These are phyloP conservation scores for Busseola fusca DNA, from an alignment of 2,888 invertebrate species.

Conservation along the genomic window DNA sequence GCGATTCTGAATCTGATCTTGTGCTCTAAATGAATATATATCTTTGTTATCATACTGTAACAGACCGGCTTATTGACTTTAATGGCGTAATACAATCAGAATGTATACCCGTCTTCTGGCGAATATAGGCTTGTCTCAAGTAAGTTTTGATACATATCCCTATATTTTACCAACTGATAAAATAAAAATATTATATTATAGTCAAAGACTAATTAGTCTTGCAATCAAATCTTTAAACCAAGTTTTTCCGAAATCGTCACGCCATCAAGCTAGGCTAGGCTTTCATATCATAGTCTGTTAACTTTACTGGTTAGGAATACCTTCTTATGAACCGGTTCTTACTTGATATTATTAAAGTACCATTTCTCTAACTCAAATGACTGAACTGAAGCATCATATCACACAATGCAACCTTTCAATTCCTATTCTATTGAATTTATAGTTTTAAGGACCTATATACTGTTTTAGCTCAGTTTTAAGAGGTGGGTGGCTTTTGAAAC, in stretches of 20 bases:
- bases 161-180: neutral
- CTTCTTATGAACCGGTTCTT: neutral
- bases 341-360: neutral
- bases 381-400: neutral
- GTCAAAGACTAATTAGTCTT: neutral
- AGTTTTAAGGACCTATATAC: no score
- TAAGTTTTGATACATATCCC: neutral
- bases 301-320: neutral
- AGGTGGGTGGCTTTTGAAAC: no score
- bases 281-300: neutral
- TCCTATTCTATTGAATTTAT: no score
- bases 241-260: neutral
- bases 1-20: conserved; percentile 2
- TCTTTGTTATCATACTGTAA: neutral
- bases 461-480: no score
- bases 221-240: neutral
- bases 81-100: neutral
- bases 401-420: no score
- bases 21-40: neutral
- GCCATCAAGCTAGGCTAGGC: no score
- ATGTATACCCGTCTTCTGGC: neutral
- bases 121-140: neutral
- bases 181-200: no score
- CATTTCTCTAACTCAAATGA: neutral
- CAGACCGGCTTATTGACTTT: neutral